Conservation (phyloP, 2,113 vertebrate genomes). For the Haplochromis vanheusdeni region DNA sequence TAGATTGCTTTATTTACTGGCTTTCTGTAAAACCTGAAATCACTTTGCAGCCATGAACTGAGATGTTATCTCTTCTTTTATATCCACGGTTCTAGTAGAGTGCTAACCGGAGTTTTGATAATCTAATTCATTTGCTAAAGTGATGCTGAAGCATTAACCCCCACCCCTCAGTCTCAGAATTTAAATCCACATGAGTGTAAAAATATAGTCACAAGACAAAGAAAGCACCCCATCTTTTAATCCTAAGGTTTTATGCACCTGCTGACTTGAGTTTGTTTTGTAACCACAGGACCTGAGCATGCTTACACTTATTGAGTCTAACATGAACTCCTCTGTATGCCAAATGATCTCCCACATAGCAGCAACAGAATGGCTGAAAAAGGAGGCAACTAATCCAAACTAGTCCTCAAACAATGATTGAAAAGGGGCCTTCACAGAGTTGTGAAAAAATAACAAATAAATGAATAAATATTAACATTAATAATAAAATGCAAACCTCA, state of each 20-base stretch:
- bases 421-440: not conserved
- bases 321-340: not conserved
- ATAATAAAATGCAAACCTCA: not conserved
- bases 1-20: not conserved
- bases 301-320: not conserved
- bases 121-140: not conserved
- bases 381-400: not conserved
- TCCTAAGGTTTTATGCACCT: not conserved
- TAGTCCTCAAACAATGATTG: not conserved
- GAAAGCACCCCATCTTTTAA: not conserved
- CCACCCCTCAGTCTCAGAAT: not conserved
- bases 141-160: not conserved
- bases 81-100: not conserved
- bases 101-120: not conserved
- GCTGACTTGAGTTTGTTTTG: not conserved
- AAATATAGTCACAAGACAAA: not conserved
- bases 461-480: not conserved
- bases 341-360: not conserved
- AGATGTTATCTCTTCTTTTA: not conserved
- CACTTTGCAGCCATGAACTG: not conserved
- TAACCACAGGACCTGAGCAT: not conserved
- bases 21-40: not conserved
- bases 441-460: not conserved
- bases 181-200: not conserved
- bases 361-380: not conserved